phyloP scores from a whole-genome alignment of 2,888 invertebrate species.

The Brachypalpus laphriformis region DNA sequence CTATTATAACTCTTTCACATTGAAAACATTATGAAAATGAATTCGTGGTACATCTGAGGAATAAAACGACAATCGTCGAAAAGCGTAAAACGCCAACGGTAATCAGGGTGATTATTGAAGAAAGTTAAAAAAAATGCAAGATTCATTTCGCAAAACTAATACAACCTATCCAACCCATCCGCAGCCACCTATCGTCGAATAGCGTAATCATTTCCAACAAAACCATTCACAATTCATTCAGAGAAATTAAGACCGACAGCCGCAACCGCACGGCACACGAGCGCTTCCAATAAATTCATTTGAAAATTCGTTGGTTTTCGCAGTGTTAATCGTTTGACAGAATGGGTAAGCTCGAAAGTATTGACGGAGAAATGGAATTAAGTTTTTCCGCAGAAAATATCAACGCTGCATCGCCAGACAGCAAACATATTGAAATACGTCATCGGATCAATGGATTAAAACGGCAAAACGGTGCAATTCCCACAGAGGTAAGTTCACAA shows the following conservation, averaged over 20 bases:
- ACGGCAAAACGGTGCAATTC: constrained; percentile 40
- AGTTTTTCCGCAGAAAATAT: constrained; percentile 56
- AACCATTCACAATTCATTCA: constrained; percentile 11
- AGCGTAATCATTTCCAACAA: constrained; percentile 10
- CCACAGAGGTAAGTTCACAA: constrained; percentile 56
- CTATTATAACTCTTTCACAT: no score
- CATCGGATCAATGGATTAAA: constrained; percentile 64
- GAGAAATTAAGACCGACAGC: neutral
- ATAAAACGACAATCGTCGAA: no score
- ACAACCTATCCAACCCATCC: constrained; percentile 2
- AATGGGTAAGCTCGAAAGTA: constrained; percentile 76
- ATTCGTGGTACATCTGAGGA: no score
- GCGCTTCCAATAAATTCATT: constrained; percentile 54
- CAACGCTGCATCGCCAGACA: constrained; percentile 46
- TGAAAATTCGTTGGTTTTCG: constrained; percentile 47
- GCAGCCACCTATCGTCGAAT: constrained; percentile 25
- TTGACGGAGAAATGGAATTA: constrained; percentile 69
- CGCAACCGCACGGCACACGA: no score
- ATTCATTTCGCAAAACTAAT: neutral
- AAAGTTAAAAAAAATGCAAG: no score
- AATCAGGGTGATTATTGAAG: no score
- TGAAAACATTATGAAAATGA: no score
- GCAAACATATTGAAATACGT: constrained; percentile 45
- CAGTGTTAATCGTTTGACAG: constrained; percentile 74
- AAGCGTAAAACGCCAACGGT: no score